Conservation (phyloP, 2,797 vertebrate species). For the Sardinella longiceps region DNA sequence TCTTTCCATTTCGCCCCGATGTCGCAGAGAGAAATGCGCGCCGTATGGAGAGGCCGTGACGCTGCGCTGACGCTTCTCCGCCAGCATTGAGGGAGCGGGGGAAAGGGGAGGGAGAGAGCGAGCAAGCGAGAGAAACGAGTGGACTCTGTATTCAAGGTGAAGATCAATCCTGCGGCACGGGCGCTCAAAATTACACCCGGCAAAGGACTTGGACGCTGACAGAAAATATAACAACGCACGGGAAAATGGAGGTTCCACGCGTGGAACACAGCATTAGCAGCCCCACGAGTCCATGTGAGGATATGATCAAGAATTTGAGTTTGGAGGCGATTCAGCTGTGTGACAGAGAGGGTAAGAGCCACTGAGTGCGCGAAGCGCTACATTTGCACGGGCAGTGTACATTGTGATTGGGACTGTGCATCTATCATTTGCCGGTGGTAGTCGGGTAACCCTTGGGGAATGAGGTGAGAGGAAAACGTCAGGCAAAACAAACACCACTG, state of each 20-base stretch:
- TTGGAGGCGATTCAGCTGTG: slow-evolving; percentile 87
- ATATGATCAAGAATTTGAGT: slow-evolving; percentile 87
- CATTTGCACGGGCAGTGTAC: background rate
- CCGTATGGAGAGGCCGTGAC: slow-evolving; percentile 45
- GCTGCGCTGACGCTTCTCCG: slow-evolving; percentile 56
- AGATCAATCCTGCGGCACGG: slow-evolving; percentile 58
- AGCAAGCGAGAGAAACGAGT: slow-evolving; percentile 29
- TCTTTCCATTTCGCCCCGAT: slow-evolving; percentile 16
- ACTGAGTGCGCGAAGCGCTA: background rate
- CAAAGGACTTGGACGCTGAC: slow-evolving; percentile 17
- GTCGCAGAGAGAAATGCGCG: slow-evolving; percentile 47
- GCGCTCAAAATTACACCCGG: slow-evolving; percentile 21
- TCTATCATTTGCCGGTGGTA: background rate
- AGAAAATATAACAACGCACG: background rate
- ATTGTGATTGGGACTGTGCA: slow-evolving; percentile 19
- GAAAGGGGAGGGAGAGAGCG: slow-evolving; percentile 32
- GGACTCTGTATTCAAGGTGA: slow-evolving; percentile 46
- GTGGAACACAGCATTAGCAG: slow-evolving; percentile 78
- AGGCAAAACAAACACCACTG: background rate
- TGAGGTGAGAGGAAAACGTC: background rate
- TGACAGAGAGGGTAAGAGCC: slow-evolving; percentile 82
- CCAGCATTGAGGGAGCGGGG: slow-evolving; percentile 45
- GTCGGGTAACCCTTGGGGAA: background rate
- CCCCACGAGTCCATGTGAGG: slow-evolving; percentile 85
- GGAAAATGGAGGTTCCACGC: slow-evolving; percentile 80